A percentile compares a stretch with the other conserved stretches of the same genome.
Evolutionary conservation across 2,797 vertebrate species (phyloP).

Genomic region (Margarornis squamiger): DNA sequence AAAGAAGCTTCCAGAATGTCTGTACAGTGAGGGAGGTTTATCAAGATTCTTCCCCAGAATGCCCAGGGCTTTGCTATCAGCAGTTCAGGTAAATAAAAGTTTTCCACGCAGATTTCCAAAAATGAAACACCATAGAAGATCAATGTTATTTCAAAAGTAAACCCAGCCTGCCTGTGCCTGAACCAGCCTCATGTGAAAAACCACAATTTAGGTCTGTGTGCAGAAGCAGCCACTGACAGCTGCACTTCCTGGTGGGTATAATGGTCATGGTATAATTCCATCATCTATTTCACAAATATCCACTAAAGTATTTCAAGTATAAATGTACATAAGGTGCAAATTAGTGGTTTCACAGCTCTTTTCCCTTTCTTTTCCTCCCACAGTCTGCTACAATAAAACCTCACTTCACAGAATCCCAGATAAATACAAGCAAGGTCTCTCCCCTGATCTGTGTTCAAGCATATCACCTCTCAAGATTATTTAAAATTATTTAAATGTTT

Average conservation of each 20-base stretch:
- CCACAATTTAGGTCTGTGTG: neutral
- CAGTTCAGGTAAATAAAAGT: neutral
- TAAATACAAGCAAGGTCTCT: neutral
- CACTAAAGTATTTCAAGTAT: neutral
- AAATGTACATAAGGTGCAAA: constrained; percentile 41
- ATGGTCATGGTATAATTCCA: neutral
- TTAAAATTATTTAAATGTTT: neutral
- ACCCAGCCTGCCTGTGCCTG: neutral
- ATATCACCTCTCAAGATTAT: neutral
- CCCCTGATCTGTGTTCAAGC: neutral
- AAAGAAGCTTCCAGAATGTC: neutral
- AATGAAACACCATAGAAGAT: neutral
- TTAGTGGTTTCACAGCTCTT: constrained; percentile 46
- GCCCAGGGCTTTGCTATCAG: neutral
- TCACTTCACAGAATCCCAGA: neutral
- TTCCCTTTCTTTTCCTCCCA: neutral
- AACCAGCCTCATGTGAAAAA: neutral
- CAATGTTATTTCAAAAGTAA: rapidly evolving
- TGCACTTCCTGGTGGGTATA: neutral
- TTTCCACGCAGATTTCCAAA: neutral
- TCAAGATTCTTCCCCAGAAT: neutral
- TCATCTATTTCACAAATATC: neutral
- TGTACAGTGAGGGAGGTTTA: neutral
- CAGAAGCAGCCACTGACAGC: neutral
- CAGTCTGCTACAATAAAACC: constrained; percentile 2